These are phyloP conservation scores for Hypomecis atomaria DNA, from an alignment of 2,888 invertebrate genomes.

Conservation along the genomic window DNA sequence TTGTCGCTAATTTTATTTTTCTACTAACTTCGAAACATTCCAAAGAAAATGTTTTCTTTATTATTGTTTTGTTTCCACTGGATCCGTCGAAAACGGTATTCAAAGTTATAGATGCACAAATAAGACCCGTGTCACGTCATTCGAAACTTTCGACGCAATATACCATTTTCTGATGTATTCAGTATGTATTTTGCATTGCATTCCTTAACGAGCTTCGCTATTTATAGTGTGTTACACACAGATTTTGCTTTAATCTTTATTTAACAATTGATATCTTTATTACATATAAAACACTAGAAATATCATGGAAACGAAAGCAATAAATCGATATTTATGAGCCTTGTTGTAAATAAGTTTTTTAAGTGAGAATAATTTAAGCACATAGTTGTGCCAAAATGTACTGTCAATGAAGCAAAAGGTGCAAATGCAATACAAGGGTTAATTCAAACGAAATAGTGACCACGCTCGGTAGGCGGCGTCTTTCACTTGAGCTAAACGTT, in stretches of 20 bases:
- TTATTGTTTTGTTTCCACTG: conserved; percentile 61
- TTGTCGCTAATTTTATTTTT: conserved; percentile 38
- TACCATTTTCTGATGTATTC: conserved; percentile 21
- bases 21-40: conserved; percentile 77
- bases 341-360: conserved; percentile 64
- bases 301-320: conserved; percentile 67
- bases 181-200: conserved; percentile 62
- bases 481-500: background rate
- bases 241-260: conserved; percentile 39
- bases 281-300: conserved; percentile 19
- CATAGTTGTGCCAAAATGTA: conserved; percentile 72
- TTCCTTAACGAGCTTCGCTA: conserved; percentile 66
- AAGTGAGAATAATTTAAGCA: conserved; percentile 64
- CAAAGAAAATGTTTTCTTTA: conserved; percentile 70
- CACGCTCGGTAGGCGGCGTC: background rate
- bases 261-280: conserved; percentile 36
- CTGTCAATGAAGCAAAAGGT: conserved; percentile 24
- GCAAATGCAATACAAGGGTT: background rate
- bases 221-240: conserved; percentile 68
- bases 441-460: background rate
- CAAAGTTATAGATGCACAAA: background rate
- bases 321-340: conserved; percentile 66
- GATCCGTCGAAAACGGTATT: conserved; percentile 12
- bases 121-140: background rate
- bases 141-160: background rate